phyloP scores from a whole-genome alignment of 2,113 vertebrate genomes.

The Canis aureus region DNA sequence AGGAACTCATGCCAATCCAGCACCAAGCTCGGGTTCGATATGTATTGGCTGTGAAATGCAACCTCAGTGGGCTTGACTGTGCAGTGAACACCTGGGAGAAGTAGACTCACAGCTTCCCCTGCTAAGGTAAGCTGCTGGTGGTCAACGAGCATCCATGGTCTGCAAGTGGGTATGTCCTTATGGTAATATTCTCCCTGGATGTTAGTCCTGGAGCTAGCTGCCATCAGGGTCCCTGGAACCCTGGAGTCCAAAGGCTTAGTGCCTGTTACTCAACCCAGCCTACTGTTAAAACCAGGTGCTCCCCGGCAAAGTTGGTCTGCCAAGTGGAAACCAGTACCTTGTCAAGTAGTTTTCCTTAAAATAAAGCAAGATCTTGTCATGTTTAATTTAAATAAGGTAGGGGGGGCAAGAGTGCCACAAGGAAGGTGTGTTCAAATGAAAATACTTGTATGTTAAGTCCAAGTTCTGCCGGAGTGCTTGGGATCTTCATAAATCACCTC shows the following conservation, averaged over 20 bases:
- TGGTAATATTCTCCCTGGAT: not conserved
- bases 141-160: not conserved
- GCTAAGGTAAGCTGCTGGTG: not conserved
- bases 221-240: not conserved
- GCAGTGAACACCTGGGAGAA: not conserved
- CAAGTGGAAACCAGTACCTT: not conserved
- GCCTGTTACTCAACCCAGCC: not conserved
- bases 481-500: not conserved
- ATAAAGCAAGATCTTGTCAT: conserved; percentile 15
- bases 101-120: not conserved
- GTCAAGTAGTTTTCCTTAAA: not conserved
- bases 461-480: not conserved
- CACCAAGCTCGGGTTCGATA: not conserved
- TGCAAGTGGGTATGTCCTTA: too few relatives aligned
- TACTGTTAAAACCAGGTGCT: not conserved
- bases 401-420: not conserved
- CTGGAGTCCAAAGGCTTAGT: not conserved
- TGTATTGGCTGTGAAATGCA: not conserved
- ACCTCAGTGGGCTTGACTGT: not conserved
- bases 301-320: not conserved
- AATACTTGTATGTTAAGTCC: not conserved
- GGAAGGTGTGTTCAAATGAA: not conserved
- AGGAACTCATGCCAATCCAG: not conserved
- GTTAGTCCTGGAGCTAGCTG: not conserved
- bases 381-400: not conserved